Evolutionary conservation across 2,113 vertebrate genomes (phyloP), one percentile per base, ranked within the genome.

Genomic region (Pseudopodoces humilis): DNA sequence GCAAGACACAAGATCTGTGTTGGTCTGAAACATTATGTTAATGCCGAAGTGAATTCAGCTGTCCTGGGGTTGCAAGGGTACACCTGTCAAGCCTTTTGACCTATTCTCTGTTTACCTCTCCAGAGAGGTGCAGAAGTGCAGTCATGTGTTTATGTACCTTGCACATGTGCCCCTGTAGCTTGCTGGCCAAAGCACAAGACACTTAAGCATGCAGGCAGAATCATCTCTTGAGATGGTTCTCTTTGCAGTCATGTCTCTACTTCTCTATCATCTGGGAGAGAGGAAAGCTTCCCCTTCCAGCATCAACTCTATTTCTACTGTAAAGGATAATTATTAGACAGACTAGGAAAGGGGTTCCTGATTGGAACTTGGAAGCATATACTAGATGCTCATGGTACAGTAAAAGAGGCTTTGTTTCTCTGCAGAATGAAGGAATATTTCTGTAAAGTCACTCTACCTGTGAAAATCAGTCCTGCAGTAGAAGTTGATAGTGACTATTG

Each of bases 311-410:
- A 2, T 56, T 90, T 28, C 4, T 5, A 4, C 12, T 90, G 24
- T 2, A 4, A 21, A 35, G 15, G 4, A 13, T 31, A 13, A 3
- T 33, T 80, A 15, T 50, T 15, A 14, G 28, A 14, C 31, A 53
- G 43, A 17, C 11, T n/a, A 19, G 79, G 13, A 17, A 21, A 6
- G 9, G 21, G 5, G 10, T 10, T 88, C n/a, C 47, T 13, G 23
- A 15, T 41, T 41, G 49, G 47, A 37, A 19, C 25, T 21, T 78
- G 19, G 8, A 33, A 33, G 31, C 25, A 15, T 55, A 13, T 71
- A 3, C 3, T 60, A 24, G 37, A 2, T 53, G 10, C 8, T 52
- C 47, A 35, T 12, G 15, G 1, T 0, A 2, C 25, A 33, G 18
- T 55, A 21, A 60, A 63, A 22, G 10, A 68, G 20, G 16, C 25